These are phyloP conservation scores for Ctenomys sociabilis DNA, from an alignment of 2,113 vertebrate species.

Conservation along the genomic window DNA sequence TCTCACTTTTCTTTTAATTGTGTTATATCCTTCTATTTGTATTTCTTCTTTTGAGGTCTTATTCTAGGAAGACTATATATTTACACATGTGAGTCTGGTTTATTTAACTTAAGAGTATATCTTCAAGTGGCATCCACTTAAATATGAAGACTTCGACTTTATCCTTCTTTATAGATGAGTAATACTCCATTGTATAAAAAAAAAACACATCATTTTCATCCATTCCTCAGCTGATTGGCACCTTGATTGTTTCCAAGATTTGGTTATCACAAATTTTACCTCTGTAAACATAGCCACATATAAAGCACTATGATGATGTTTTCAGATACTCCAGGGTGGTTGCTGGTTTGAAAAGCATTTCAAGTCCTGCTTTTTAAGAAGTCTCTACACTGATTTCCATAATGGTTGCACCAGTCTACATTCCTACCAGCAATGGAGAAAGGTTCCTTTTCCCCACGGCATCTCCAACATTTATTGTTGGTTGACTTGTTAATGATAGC, in stretches of 20 bases:
- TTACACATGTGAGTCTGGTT: neutral
- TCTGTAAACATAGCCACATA: neutral
- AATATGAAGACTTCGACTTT: neutral
- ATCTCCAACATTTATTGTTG: neutral
- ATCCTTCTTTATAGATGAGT: neutral
- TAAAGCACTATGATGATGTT: neutral
- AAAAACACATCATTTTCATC: neutral
- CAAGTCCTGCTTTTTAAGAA: neutral
- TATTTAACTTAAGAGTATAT: neutral
- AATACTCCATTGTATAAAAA: neutral
- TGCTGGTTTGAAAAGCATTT: neutral
- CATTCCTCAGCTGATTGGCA: neutral
- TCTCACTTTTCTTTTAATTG: too few species aligned
- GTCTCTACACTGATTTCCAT: neutral
- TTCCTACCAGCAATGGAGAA: neutral
- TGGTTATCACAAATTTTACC: neutral
- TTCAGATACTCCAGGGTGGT: neutral
- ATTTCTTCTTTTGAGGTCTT: too few species aligned
- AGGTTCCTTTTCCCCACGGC: neutral
- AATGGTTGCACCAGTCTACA: neutral
- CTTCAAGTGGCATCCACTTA: neutral
- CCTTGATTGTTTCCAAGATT: neutral
- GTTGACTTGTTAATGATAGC: neutral
- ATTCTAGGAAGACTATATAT: neutral
- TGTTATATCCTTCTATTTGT: too few species aligned